A percentile compares a stretch with the other conserved stretches of the same genome.
Conservation (phyloP, 2,888 invertebrate genomes). For the Priocnemis perturbator region DNA sequence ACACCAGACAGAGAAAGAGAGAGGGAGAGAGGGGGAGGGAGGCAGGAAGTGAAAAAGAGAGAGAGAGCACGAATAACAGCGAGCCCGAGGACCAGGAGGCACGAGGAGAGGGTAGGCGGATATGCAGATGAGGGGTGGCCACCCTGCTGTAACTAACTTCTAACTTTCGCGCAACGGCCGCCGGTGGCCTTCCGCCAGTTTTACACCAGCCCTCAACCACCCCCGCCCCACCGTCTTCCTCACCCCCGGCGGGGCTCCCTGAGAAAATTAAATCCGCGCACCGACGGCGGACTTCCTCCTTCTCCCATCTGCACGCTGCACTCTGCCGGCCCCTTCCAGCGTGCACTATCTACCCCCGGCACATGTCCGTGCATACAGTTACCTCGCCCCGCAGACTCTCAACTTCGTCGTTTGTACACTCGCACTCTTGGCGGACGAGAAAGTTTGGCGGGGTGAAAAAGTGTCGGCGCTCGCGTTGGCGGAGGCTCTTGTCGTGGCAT, state of each 20-base stretch:
- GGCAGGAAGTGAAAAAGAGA: slow-evolving; percentile 12
- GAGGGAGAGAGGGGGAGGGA: slow-evolving; percentile 34
- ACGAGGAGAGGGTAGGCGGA: slow-evolving; percentile 54
- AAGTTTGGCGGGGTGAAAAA: too few species aligned
- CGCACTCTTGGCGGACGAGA: too few species aligned
- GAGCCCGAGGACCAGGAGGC: slow-evolving; percentile 32
- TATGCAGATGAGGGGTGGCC: slow-evolving; percentile 72
- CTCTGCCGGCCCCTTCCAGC: too few species aligned
- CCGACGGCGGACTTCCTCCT: background rate
- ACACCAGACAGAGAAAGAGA: slow-evolving; percentile 30
- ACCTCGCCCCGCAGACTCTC: too few species aligned
- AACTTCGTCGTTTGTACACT: too few species aligned
- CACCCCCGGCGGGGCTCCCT: background rate
- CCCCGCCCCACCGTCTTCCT: background rate
- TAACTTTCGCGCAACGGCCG: slow-evolving; percentile 68
- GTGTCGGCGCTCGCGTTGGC: too few species aligned
- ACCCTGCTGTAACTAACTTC: slow-evolving; percentile 73
- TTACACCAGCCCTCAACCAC: slow-evolving; percentile 37
- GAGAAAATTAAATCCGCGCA: slow-evolving; percentile 41
- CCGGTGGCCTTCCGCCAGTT: slow-evolving; percentile 49
- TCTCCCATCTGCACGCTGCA: too few species aligned
- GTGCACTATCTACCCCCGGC: too few species aligned
- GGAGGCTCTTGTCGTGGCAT: too few species aligned
- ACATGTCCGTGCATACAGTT: too few species aligned
- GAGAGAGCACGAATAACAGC: slow-evolving; percentile 29